These are phyloP conservation scores for Zophobas morio DNA, from an alignment of 1,140 invertebrate species.

Conservation along the genomic window DNA sequence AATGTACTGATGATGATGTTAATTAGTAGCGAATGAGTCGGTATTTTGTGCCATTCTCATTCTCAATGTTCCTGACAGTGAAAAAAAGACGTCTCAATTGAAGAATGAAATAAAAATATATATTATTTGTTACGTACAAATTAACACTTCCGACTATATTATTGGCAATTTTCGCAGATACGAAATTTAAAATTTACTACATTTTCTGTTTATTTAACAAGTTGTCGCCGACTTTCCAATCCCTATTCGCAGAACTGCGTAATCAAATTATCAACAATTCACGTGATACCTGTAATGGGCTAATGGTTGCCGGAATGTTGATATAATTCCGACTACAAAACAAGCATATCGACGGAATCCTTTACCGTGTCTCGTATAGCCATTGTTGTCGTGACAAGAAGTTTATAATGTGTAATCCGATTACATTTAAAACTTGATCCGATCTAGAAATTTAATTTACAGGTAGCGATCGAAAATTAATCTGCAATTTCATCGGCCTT, in stretches of 20 bases:
- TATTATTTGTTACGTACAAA: too few relatives aligned
- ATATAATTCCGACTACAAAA: constrained; percentile 24
- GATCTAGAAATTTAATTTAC: constrained; percentile 43
- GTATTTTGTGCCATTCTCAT: too few relatives aligned
- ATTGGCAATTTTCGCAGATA: too few relatives aligned
- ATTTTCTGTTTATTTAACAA: too few relatives aligned
- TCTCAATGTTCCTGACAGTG: too few relatives aligned
- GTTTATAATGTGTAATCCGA: constrained; percentile 35
- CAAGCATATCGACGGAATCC: constrained; percentile 19
- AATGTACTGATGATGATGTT: too few relatives aligned
- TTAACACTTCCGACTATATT: too few relatives aligned
- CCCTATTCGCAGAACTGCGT: neutral
- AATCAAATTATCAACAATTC: neutral
- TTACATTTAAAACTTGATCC: constrained; percentile 39
- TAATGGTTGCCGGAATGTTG: constrained; percentile 9
- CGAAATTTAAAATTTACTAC: too few relatives aligned
- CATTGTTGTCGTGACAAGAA: constrained; percentile 24
- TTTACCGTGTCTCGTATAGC: constrained; percentile 31
- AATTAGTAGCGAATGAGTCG: too few relatives aligned
- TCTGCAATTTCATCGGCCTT: constrained; percentile 45
- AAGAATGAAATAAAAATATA: too few relatives aligned
- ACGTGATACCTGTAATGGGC: neutral
- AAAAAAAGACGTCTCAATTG: too few relatives aligned
- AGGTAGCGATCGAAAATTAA: constrained; percentile 43
- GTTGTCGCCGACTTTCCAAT: too few relatives aligned